phyloP scores from a whole-genome alignment of 2,113 vertebrate species.

The Symphodus melops region DNA sequence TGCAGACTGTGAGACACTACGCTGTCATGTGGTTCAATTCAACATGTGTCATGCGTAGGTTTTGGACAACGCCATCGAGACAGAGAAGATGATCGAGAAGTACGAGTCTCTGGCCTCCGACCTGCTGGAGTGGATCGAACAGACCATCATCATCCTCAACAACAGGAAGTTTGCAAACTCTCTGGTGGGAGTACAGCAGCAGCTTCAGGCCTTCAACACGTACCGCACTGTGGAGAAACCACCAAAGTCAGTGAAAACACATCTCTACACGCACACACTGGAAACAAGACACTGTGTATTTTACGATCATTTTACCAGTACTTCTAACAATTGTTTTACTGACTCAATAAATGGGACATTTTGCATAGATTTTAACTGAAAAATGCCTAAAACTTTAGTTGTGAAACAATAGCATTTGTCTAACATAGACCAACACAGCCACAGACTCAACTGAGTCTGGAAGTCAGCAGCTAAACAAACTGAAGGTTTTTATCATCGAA shows the following conservation, averaged over 20 bases:
- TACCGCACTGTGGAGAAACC: conserved; percentile 93
- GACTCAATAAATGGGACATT: not conserved
- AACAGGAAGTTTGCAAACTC: conserved; percentile 99
- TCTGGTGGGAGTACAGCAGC: conserved; percentile 95
- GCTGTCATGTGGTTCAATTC: not conserved
- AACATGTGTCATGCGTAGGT: conserved; percentile 80
- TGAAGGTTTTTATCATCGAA: too few relatives aligned
- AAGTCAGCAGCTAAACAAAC: too few relatives aligned
- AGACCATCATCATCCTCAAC: conserved; percentile 99
- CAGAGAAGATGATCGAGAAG: conserved; percentile 98
- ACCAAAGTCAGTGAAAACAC: conserved; percentile 87
- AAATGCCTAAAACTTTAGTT: not conserved
- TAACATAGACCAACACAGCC: not conserved
- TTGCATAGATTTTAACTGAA: not conserved
- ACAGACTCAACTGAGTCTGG: not conserved
- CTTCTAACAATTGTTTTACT: not conserved
- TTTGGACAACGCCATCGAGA: conserved; percentile 97
- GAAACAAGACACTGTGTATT: not conserved
- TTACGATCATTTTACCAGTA: not conserved
- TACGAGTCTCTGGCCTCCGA: conserved; percentile 97
- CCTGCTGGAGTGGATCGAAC: conserved; percentile 98
- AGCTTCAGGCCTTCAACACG: conserved; percentile 93
- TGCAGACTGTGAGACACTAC: not conserved
- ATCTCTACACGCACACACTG: not conserved
- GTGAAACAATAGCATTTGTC: not conserved